A percentile compares a stretch with the other conserved stretches of the same genome.
phyloP scores from a whole-genome alignment of 1,140 invertebrate genomes.

The Ephestia elutella region DNA sequence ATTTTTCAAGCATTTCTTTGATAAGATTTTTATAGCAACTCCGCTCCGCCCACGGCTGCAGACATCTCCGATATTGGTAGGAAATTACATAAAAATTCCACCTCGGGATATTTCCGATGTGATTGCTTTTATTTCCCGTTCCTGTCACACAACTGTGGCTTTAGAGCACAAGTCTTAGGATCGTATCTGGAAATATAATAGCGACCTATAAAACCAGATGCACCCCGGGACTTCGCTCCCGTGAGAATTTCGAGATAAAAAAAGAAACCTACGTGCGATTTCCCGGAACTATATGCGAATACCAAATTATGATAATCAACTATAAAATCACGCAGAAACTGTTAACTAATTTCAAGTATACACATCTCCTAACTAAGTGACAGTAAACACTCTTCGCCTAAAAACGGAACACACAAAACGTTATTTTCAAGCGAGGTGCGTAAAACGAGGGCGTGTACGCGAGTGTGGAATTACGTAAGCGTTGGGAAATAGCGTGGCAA shows the following conservation, averaged over 20 bases:
- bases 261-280: too few relatives aligned
- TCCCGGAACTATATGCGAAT: too few relatives aligned
- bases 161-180: background rate
- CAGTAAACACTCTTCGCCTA: background rate
- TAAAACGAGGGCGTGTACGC: background rate
- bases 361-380: background rate
- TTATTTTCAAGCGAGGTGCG: background rate
- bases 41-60: too few relatives aligned
- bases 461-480: background rate
- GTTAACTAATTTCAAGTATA: background rate
- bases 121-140: background rate
- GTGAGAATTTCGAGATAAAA: too few relatives aligned
- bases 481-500: background rate
- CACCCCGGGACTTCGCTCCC: too few relatives aligned
- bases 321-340: too few relatives aligned
- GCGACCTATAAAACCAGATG: too few relatives aligned
- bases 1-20: too few relatives aligned
- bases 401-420: slow-evolving; percentile 1
- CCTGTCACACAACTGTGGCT: background rate
- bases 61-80: background rate
- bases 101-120: slow-evolving; percentile 1
- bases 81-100: background rate
- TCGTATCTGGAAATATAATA: background rate
- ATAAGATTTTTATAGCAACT: too few relatives aligned
- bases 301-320: too few relatives aligned